Base-by-base conservation (phyloP, 2,888 invertebrate species). In the Morpho deidamia region DNA sequence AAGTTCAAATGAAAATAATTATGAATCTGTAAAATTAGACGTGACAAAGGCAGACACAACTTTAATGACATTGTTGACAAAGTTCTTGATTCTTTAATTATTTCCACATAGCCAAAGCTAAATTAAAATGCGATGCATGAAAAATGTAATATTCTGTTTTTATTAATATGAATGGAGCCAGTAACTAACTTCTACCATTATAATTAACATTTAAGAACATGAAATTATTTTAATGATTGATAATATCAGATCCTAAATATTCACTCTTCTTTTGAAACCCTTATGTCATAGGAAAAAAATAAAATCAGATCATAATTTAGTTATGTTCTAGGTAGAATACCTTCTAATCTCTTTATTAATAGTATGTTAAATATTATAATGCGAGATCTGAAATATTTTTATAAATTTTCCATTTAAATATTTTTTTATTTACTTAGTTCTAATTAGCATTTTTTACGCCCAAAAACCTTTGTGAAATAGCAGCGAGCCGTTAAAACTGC, bases 41-140 rank as follows among this genome's bases (percentile, higher is more conserved):
- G 51, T 56, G 61, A 56, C 54, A 56, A 47, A 61, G 53, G 49
- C 56, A 61, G 53, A 45, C 47, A 41, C 35, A 40, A 47, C 23
- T 49, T 50, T 46, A 33, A 44, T 33, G 33, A 37, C 50, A 47
- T 44, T 49, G 41, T 50, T 47, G 37, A 40, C 14, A 53, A 58
- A 51, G 58, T 58, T 55, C 52, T 43, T 52, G 38, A 33, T 48
- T 44, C 53, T 50, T 53, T 56, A 44, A 44, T 44, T 44, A 33
- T 44, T 7, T 11, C 33, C 23, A 23, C 23, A 23, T 23, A 23
- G 23, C 23, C 23, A 23, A 32, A 41, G 41, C 52, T 49, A 54
- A 51, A 46, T 55, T 51, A 41, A 50, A 54, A 37, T 51, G 11
- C 43, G 44, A 52, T 61, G 55, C 63, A 60, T 47, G 59, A 46